Evolutionary conservation across 2,113 vertebrate genomes (phyloP), one percentile per base, ranked within the genome.

Genomic region (Chunga burmeisteri): DNA sequence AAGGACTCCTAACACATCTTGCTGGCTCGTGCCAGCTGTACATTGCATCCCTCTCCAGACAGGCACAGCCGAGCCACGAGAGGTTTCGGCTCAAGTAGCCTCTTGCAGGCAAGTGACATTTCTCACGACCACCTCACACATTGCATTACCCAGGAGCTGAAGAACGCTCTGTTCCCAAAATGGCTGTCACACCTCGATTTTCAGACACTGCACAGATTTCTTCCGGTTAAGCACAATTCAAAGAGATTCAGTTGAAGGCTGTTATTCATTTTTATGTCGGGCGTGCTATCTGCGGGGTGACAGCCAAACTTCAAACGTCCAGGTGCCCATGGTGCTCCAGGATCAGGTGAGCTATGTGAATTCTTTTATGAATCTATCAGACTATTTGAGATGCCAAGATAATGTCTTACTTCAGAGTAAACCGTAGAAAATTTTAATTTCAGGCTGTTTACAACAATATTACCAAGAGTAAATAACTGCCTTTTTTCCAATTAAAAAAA

Each of bases 161-260:
- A 23, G 49, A n/a, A 25, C 16, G 6, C 34, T 5, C 20, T 15
- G 23, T 11, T 38, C 40, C 44, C 11, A 7, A 27, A 36, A 59
- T 4, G 19, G 30, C 46, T 46, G 23, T 38, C 26, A 5, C 42
- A 7, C 13, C 4, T 13, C 1, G 0, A 18, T 8, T 18, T 10
- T 13, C 52, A 42, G 38, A 42, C 25, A 10, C 47, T 6, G 0
- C 44, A 16, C 18, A 0, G 25, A 34, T 46, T 44, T 74, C 71
- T 65, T 18, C 44, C 3, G 3, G 71, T 12, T 32, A 42, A 49
- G 44, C 36, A 44, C 82, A 53, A 32, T 4, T 53, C 50, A 16
- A 58, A 71, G 53, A 65, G 79, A 21, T 67, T 16, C 85, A 32
- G 9, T 0, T 16, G 17, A 52, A 49, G 65, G 46, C 71, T 40